Evolutionary conservation across 2,113 vertebrate species (phyloP), one percentile per base, ranked within the genome.

Genomic region (Archilochus colubris): DNA sequence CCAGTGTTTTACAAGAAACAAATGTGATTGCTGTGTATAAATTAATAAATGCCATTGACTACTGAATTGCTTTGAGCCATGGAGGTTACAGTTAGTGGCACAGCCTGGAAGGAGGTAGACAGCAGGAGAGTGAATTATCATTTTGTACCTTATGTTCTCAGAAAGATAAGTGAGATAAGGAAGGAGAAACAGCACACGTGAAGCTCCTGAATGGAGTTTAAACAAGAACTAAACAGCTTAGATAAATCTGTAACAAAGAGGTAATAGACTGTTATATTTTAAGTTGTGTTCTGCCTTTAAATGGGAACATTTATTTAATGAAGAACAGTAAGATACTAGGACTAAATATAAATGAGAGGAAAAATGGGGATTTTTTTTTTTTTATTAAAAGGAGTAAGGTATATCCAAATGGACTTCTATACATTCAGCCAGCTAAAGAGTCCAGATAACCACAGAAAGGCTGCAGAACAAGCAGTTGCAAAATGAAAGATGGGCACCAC

Each of bases 161-260:
- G 59, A 81, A 96, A 95, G 81, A 48, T 94, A 91, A 96, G 70
- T 68, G 82, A 96, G 94, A 76, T 64, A 92, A 94, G 51, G 61
- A 33, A 85, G 74, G 9, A 91, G 76, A 88, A 95, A 75, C 10
- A 2, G 46, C 58, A 53, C 81, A 67, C 12, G 6, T 36, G 64
- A 89, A 93, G 44, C 13, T 88, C 64, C 62, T 78, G 74, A 87
- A 63, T 82, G 74, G 70, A 93, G 72, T 93, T 89, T 85, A 50
- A 94, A 94, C 59, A 68, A 61, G 74, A 87, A 74, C 27, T 86
- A 88, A 93, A 91, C 79, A 67, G 59, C 79, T 83, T 64, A 82
- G 40, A 94, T 92, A 93, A 96, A 95, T 95, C 89, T 86, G 68
- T 58, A 89, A 64, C 67, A 75, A 94, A 89, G 57, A 86, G 24